Conservation (phyloP, 1,140 invertebrate genomes). For the Tenebrio molitor region DNA sequence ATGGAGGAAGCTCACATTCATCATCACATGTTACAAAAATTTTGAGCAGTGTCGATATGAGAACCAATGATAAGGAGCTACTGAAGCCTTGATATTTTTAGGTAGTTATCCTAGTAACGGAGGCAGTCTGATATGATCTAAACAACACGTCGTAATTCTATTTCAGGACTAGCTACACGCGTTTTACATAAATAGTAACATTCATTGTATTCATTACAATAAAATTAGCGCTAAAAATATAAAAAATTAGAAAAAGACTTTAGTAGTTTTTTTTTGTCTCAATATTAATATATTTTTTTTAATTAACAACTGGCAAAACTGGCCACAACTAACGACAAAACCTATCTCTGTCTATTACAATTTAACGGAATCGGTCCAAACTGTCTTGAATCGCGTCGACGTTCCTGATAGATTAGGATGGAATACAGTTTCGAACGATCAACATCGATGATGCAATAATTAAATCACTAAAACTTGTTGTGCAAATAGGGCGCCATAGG, state of each 20-base stretch:
- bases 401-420: slow-evolving; percentile 44
- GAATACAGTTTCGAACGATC: slow-evolving; percentile 43
- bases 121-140: slow-evolving; percentile 52
- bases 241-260: slow-evolving; percentile 52
- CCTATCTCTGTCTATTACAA: slow-evolving; percentile 37
- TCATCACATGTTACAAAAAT: slow-evolving; percentile 47
- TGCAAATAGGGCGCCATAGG: slow-evolving; percentile 58
- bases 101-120: slow-evolving; percentile 22
- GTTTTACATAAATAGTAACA: slow-evolving; percentile 46
- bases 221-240: slow-evolving; percentile 47
- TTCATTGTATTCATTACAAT: slow-evolving; percentile 38
- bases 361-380: slow-evolving; percentile 38
- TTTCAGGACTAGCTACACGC: slow-evolving; percentile 48
- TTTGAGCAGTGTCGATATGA: slow-evolving; percentile 51
- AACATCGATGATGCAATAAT: slow-evolving; percentile 54
- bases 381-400: slow-evolving; percentile 20
- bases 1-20: slow-evolving; percentile 50
- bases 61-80: slow-evolving; percentile 34
- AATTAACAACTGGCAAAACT: slow-evolving; percentile 48
- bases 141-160: slow-evolving; percentile 35
- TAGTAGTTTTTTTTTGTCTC: slow-evolving; percentile 21
- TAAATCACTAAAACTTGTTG: slow-evolving; percentile 58
- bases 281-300: slow-evolving; percentile 12
- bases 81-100: slow-evolving; percentile 16
- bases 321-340: slow-evolving; percentile 34